phyloP scores from a whole-genome alignment of 2,113 vertebrate genomes.

The Aldabrachelys gigantea region DNA sequence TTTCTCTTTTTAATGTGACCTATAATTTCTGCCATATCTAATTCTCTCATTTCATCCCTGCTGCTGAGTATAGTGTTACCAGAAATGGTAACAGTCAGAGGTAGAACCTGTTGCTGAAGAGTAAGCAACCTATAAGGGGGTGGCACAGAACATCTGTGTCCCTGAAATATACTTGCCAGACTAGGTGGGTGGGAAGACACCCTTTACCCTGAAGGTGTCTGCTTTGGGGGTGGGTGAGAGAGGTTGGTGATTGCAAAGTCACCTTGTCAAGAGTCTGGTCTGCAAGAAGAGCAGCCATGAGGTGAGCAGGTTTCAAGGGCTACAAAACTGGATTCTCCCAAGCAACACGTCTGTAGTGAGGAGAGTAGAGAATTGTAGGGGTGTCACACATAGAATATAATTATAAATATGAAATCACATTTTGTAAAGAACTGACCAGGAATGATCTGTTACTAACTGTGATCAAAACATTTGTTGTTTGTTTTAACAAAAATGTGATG shows the following conservation, averaged over 20 bases:
- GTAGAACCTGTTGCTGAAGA: not conserved
- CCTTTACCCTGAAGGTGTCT: not conserved
- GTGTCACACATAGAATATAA: not conserved
- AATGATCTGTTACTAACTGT: not conserved
- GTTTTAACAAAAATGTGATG: not conserved
- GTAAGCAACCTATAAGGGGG: not conserved
- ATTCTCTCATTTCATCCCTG: constrained; percentile 30
- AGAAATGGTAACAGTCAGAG: not conserved
- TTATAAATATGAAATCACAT: not conserved
- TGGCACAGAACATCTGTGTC: not conserved
- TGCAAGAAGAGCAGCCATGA: not conserved
- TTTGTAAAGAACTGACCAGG: not conserved
- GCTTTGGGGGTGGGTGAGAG: not conserved
- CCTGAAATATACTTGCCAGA: not conserved
- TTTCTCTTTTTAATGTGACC: not conserved
- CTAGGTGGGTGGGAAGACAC: not conserved
- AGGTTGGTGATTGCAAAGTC: fast-evolving
- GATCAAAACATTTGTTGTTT: not conserved
- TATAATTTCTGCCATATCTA: not conserved
- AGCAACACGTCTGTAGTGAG: not conserved
- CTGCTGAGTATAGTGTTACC: not conserved
- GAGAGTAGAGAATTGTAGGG: not conserved
- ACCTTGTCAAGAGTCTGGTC: not conserved
- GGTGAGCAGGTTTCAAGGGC: not conserved
- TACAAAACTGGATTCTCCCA: not conserved